Evolutionary conservation across 1,140 invertebrate genomes (phyloP), one percentile per base, ranked within the genome.

Genomic region (Drosophila baimaii): DNA sequence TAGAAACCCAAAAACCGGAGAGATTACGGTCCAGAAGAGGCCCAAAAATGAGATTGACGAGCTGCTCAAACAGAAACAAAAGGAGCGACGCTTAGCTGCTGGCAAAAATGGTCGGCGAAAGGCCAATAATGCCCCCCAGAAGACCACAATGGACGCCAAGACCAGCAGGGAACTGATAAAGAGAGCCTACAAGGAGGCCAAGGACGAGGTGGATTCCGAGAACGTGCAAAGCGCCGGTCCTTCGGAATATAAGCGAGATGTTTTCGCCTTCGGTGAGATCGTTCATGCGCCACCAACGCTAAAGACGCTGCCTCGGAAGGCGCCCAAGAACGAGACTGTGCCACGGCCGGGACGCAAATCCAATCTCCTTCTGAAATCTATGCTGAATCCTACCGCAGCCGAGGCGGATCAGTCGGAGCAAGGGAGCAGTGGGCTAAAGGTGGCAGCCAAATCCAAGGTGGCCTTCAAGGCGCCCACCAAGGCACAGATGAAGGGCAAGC

Each of bases 261-360:
- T 92, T 19, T 84, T 95, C 27, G 90, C 93, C 80, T 96, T 96
- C 91, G 95, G 95, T 0, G 95, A 96, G 90, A 92, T 94, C 35
- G 94, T 92, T 0, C 94, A 95, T 84, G 94, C 92, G 17, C 95
- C 95, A 15, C 95, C 95, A 2, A 90, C 91, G 46, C 73, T 95
- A 0, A 93, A 89, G 64, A 72, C 91, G 39, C 56, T 91, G 47
- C 94, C 94, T 3, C 93, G 90, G 66, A 93, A 93, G 79, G 92
- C 92, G 37, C 76, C 79, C 21, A 92, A 90, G 71, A 66, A 49
- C 43, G 66, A 81, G 29, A 92, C 71, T 54, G 92, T 86, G 2
- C 71, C 88, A 2, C 92, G 93, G 92, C 93, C 93, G 64, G 94
- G 94, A 2, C 92, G 91, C 51, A 94, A 93, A 70, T 66, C 84